A percentile compares a stretch with the other conserved stretches of the same genome.
Evolutionary conservation across 2,888 invertebrate genomes (phyloP).

Genomic region (Rhagium mordax): DNA sequence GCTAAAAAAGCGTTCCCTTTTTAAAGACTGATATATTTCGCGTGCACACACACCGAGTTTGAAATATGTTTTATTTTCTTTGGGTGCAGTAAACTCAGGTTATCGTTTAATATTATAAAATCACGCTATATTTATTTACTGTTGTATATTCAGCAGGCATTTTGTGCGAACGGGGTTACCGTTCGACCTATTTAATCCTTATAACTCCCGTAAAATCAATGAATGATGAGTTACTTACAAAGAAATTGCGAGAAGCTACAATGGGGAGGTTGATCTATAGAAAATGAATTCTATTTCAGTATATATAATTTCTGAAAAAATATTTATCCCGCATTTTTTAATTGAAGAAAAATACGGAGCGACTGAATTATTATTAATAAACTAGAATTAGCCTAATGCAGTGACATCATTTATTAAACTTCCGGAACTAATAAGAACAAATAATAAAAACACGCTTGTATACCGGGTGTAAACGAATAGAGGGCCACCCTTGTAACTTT

Average conservation of each 20-base stretch:
- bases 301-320: too few relatives aligned
- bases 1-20: background rate
- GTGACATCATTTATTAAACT: too few relatives aligned
- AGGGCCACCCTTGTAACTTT: too few relatives aligned
- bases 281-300: too few relatives aligned
- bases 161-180: background rate
- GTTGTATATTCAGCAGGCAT: slow-evolving; percentile 2
- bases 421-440: too few relatives aligned
- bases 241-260: background rate
- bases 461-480: too few relatives aligned
- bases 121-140: slow-evolving; percentile 32
- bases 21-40: background rate
- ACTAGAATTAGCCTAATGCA: too few relatives aligned
- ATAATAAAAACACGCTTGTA: too few relatives aligned
- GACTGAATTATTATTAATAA: too few relatives aligned
- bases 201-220: slow-evolving; percentile 14
- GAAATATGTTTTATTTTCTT: slow-evolving; percentile 20
- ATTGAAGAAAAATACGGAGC: too few relatives aligned
- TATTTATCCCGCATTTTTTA: too few relatives aligned
- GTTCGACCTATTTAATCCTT: slow-evolving; percentile 26
- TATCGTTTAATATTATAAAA: slow-evolving; percentile 20
- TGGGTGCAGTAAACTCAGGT: slow-evolving; percentile 29
- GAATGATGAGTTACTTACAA: slow-evolving; percentile 5
- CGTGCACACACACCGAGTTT: slow-evolving; percentile 4
- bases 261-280: too few relatives aligned